Percentiles rank a stretch among this genome's conserved stretches.
Evolutionary conservation across 2,113 vertebrate genomes (phyloP).

Genomic region (Uropsilus gracilis): DNA sequence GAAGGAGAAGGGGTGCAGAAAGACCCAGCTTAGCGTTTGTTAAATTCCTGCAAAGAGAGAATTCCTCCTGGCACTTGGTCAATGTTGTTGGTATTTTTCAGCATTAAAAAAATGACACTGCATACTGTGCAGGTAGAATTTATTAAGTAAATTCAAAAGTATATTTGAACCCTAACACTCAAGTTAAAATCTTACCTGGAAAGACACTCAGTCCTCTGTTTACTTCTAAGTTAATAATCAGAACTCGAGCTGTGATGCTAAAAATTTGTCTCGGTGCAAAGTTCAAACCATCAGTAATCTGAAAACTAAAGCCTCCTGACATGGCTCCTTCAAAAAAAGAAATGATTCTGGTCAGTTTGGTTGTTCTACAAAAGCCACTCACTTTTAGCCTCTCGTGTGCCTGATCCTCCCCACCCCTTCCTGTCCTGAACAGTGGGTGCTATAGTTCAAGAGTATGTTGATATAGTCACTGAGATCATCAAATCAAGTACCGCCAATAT

Average conservation of each 20-base stretch:
- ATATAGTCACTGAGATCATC: not conserved
- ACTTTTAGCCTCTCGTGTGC: not conserved
- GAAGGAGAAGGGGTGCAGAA: not conserved
- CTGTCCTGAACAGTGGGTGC: not conserved
- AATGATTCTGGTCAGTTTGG: not conserved
- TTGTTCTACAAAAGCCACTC: not conserved
- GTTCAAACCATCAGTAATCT: constrained; percentile 94
- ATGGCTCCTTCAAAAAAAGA: constrained; percentile 87
- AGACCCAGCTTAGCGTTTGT: not conserved
- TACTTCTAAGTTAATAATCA: constrained; percentile 89
- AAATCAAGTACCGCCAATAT: not conserved
- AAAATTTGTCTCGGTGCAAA: constrained; percentile 92
- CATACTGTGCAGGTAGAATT: not conserved
- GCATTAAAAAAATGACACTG: not conserved
- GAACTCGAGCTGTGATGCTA: constrained; percentile 89
- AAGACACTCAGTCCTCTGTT: constrained; percentile 90
- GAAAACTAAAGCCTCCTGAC: constrained; percentile 95
- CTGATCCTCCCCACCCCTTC: too few relatives aligned
- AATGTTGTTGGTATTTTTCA: not conserved
- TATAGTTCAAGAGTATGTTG: not conserved
- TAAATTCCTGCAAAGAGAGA: not conserved
- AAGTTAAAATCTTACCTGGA: constrained; percentile 89
- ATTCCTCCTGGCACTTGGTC: not conserved
- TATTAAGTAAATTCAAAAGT: constrained; percentile 33
- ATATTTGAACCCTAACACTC: not conserved